Percentiles rank a stretch among this genome's conserved stretches.
Evolutionary conservation across 1,140 invertebrate genomes (phyloP).

Genomic region (Brachystomella parvula): DNA sequence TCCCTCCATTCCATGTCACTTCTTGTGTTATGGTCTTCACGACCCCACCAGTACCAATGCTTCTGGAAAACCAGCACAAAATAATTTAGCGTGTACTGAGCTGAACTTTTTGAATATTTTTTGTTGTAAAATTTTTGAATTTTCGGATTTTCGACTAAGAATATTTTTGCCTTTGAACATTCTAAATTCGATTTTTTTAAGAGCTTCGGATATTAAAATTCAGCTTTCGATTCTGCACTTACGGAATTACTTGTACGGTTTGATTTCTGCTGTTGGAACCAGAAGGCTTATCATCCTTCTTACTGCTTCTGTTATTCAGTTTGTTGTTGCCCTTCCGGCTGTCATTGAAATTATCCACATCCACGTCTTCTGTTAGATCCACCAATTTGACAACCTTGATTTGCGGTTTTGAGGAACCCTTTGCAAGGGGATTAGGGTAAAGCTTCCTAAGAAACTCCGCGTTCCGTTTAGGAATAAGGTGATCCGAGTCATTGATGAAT

Average conservation of each 20-base stretch:
- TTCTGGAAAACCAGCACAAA: too few species aligned
- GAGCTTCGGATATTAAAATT: too few species aligned
- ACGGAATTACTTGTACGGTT: too few species aligned
- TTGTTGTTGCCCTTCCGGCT: background rate
- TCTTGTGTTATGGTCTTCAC: background rate
- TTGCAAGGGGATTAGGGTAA: background rate
- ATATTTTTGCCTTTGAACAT: too few species aligned
- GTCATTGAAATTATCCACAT: slow-evolving; percentile 6
- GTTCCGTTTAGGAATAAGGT: background rate
- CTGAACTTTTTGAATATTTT: too few species aligned
- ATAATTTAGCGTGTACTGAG: too few species aligned
- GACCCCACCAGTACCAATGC: too few species aligned
- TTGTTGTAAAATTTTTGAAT: too few species aligned
- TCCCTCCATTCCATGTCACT: background rate
- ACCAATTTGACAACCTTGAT: background rate
- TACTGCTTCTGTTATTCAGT: background rate
- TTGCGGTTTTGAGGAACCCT: background rate
- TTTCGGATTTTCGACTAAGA: too few species aligned
- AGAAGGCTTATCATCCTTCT: too few species aligned
- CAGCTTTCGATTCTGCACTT: too few species aligned
- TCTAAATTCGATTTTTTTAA: too few species aligned
- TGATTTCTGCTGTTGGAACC: background rate
- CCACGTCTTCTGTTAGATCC: background rate
- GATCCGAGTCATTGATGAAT: background rate
- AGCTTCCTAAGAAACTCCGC: background rate